Conservation (phyloP, 2,113 vertebrate species). For the Odobenus rosmarus region DNA sequence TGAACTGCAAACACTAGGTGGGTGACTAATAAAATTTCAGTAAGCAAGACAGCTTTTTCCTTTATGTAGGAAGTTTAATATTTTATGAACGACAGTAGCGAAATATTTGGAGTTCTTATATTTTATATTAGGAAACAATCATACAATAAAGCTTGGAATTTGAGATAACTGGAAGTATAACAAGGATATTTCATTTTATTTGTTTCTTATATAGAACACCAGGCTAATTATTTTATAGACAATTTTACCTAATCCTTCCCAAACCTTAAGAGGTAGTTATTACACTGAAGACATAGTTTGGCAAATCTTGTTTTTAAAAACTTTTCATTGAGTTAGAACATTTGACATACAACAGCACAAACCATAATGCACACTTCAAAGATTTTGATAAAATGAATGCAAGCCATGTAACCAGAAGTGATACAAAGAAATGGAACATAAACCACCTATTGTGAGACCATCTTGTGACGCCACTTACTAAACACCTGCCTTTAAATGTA, state of each 20-base stretch:
- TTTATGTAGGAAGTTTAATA: background rate
- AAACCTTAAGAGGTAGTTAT: background rate
- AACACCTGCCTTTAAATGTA: background rate
- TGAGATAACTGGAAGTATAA: background rate
- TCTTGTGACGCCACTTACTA: background rate
- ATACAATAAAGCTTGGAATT: background rate
- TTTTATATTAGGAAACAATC: background rate
- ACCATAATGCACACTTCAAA: background rate
- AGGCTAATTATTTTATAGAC: background rate
- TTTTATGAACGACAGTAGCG: background rate
- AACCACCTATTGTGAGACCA: background rate
- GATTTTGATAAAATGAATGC: background rate
- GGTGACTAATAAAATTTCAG: background rate
- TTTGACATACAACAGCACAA: background rate
- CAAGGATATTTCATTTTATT: background rate
- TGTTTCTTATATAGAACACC: background rate
- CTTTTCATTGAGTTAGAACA: background rate
- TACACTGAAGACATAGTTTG: background rate
- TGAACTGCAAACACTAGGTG: background rate
- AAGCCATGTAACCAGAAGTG: background rate
- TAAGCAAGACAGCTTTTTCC: background rate
- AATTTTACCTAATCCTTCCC: background rate
- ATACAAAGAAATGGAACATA: background rate
- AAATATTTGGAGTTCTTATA: background rate
- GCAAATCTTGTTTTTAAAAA: background rate